These are phyloP conservation scores for Leptinotarsa juncta DNA, from an alignment of 2,888 invertebrate genomes.

Conservation along the genomic window DNA sequence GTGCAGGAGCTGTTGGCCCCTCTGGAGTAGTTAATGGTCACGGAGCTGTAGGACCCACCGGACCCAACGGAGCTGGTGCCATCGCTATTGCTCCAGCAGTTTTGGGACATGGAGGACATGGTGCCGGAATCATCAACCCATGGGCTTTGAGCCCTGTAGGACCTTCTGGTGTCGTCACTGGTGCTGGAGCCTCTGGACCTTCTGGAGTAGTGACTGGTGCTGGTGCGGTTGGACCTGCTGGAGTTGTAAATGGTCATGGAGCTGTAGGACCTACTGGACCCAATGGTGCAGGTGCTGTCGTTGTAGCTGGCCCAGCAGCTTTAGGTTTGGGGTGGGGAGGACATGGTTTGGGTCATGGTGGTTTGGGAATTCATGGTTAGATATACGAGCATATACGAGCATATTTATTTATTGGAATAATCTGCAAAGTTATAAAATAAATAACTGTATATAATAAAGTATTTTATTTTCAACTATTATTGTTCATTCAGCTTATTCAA, in stretches of 20 bases:
- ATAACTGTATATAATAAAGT: not conserved
- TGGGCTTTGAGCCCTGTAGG: constrained; percentile 26
- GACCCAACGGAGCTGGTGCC: constrained; percentile 39
- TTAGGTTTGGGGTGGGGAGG: constrained; percentile 12
- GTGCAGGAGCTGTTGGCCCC: constrained; percentile 32
- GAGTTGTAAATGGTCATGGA: constrained; percentile 43
- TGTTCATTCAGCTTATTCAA: no score
- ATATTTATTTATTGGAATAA: not conserved
- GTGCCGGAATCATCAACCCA: constrained; percentile 23
- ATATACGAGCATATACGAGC: not conserved
- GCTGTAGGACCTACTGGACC: constrained; percentile 44
- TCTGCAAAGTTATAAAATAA: not conserved
- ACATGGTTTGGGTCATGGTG: constrained; percentile 14
- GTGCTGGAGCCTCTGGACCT: constrained; percentile 28
- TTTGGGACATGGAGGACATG: constrained; percentile 21
- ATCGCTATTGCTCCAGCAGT: constrained; percentile 8
- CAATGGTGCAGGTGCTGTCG: constrained; percentile 38
- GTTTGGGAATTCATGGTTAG: constrained; percentile 11
- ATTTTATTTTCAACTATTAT: no score
- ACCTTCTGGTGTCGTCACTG: constrained; percentile 34
- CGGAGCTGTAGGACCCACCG: constrained; percentile 44
- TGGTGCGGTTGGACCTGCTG: constrained; percentile 32
- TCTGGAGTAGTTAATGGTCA: constrained; percentile 42
- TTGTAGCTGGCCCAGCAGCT: not conserved
- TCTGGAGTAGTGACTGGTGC: constrained; percentile 28